phyloP scores from a whole-genome alignment of 1,140 invertebrate species.

The Tetragonula clypearis region DNA sequence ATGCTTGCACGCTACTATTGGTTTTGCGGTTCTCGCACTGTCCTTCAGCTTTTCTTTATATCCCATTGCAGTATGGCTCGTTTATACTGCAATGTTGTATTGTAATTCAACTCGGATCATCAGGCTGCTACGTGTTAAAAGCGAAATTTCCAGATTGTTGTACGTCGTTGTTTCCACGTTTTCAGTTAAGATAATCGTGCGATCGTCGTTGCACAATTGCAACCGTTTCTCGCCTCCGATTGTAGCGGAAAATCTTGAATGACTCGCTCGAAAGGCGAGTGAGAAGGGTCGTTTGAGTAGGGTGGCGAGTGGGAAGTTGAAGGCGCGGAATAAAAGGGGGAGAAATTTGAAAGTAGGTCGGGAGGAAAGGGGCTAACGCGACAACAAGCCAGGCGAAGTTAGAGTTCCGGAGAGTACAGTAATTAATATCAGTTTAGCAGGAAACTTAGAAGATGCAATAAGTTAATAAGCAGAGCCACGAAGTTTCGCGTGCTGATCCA shows the following conservation, averaged over 20 bases:
- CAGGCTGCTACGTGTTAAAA: neutral
- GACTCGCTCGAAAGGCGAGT: neutral
- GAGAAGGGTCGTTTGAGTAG: neutral
- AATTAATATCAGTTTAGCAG: slow-evolving; percentile 70
- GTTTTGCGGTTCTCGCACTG: slow-evolving; percentile 15
- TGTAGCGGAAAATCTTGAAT: neutral
- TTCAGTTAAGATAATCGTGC: too few species aligned
- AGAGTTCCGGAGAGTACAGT: slow-evolving; percentile 43
- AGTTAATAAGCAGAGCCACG: slow-evolving; percentile 64
- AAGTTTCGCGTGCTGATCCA: slow-evolving; percentile 55
- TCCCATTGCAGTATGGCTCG: neutral
- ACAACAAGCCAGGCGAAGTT: slow-evolving; percentile 24
- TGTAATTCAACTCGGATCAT: neutral
- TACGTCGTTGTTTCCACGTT: too few species aligned
- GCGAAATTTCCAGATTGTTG: neutral
- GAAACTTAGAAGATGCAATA: slow-evolving; percentile 65
- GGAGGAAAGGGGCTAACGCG: slow-evolving; percentile 6
- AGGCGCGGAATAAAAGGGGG: neutral
- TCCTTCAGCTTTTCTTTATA: slow-evolving; percentile 34
- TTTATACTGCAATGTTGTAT: neutral
- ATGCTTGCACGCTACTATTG: slow-evolving; percentile 33
- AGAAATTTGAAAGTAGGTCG: slow-evolving; percentile 30
- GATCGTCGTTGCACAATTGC: neutral
- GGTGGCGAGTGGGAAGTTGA: neutral
- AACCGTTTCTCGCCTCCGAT: neutral